Base-by-base conservation (phyloP, 2,113 vertebrate species). In the Ciconia stormi region DNA sequence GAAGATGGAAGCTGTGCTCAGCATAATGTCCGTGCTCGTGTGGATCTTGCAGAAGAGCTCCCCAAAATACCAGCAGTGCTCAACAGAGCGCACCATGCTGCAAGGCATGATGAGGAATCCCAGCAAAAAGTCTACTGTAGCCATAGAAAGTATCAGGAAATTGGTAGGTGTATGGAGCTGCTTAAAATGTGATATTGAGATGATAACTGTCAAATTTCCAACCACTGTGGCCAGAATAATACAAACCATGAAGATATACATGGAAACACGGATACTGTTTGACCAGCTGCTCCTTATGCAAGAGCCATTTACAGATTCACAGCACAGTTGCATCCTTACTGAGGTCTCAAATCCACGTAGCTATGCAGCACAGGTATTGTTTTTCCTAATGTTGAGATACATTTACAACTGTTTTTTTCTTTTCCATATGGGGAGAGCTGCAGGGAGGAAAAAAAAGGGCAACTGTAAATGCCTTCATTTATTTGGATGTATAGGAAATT, bases 21-120 rank as follows among this genome's bases (percentile, higher is more conserved):
- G 86, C 96, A 98, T 98, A n/a, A 99, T 97, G 44, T 99, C 98
- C 0, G 7, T 89, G 74, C 98, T 98, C 0, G 98, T 98, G 69
- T 99, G 98, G 76, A 99, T 94, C 96, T 98, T 98, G 96, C 99
- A 99, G 90, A 99, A 98, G 59, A 97, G 27, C 13, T 98, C 93
- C 26, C 99, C 98, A 71, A 99, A 99, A 90, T 98, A 98, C 98
- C 99, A 99, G 74, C 98, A 98, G n/a, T 97, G 95, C 71, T 99
- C 99, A 50, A 98, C 95, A 6, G 98, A 98, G 61, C 98, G 98
- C 65, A 99, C 97, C 98, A 99, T 98, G 74, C 98, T 99, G 49
- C 98, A 98, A 26, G 99, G 99, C 99, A 99, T 99, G 89, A 99
- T 46, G 79, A 99, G 44, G 44, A 95, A 95, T 40, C 98, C 98